These are phyloP conservation scores for Rhincodon typus DNA, from an alignment of 2,797 vertebrate species.

Conservation along the genomic window DNA sequence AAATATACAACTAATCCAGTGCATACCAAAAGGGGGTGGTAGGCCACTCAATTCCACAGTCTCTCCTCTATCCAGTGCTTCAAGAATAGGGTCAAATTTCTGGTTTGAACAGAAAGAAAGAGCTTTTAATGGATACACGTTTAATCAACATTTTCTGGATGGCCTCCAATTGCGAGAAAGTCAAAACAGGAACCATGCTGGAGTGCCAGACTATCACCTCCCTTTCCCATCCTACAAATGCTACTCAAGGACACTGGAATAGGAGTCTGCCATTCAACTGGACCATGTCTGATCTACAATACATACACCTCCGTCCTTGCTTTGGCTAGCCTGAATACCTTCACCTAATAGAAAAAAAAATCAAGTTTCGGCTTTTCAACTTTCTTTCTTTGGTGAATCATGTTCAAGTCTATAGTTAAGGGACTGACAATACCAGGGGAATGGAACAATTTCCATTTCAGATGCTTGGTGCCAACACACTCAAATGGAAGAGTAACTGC, in stretches of 20 bases:
- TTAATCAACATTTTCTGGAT: background rate
- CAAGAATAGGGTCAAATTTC: constrained; percentile 61
- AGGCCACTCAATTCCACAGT: constrained; percentile 60
- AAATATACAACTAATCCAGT: background rate
- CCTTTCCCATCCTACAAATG: background rate
- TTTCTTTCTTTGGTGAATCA: background rate
- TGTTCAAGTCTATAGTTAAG: background rate
- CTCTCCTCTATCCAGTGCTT: constrained; percentile 62
- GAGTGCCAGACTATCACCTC: background rate
- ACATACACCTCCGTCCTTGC: background rate
- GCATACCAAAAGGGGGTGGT: constrained; percentile 72
- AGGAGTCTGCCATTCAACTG: background rate
- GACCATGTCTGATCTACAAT: background rate
- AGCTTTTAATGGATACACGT: background rate
- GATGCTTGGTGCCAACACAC: background rate
- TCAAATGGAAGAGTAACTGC: background rate
- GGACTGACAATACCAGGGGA: background rate
- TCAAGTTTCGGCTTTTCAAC: background rate
- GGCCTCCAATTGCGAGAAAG: background rate
- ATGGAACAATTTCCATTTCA: background rate
- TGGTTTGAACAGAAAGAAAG: constrained; percentile 36
- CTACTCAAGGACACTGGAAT: background rate
- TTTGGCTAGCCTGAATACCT: background rate
- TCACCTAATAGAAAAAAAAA: background rate
- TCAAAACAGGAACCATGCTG: background rate